A percentile compares a stretch with the other conserved stretches of the same genome.
phyloP scores from a whole-genome alignment of 2,113 vertebrate species.

The Scomber scombrus region DNA sequence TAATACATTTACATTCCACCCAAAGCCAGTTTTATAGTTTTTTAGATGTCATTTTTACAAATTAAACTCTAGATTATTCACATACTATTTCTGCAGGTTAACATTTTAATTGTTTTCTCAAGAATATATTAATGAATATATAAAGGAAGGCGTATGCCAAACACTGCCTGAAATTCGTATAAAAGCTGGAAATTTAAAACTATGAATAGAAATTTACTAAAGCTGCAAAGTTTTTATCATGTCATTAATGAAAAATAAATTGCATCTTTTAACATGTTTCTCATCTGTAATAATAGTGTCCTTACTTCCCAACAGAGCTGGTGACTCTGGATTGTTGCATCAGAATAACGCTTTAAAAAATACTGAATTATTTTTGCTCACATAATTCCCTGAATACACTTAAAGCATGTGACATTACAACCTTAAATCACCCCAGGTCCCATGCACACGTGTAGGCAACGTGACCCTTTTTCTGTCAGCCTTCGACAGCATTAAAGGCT shows the following conservation, averaged over 20 bases:
- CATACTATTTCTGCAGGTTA: no score
- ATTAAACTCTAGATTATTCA: slow-evolving; percentile 1
- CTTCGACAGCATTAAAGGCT: slow-evolving; percentile 31
- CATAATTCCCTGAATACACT: not conserved
- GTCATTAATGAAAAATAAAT: no score
- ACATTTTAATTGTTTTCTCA: no score
- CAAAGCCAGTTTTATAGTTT: not conserved
- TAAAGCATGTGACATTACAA: not conserved
- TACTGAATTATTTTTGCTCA: not conserved
- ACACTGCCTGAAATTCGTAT: not conserved
- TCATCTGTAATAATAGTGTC: not conserved
- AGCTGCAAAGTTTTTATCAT: not conserved
- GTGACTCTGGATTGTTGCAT: not conserved
- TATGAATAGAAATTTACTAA: no score
- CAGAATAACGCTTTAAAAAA: not conserved
- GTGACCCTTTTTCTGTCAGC: slow-evolving; percentile 36
- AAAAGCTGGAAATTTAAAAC: not conserved
- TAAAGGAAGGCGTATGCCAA: not conserved
- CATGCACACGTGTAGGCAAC: slow-evolving; percentile 10
- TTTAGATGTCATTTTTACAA: not conserved
- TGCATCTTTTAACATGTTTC: not conserved
- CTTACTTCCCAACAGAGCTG: not conserved
- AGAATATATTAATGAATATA: not conserved
- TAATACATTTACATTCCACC: not conserved
- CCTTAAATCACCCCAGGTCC: slow-evolving; percentile 31